Evolutionary conservation across 2,797 vertebrate genomes (phyloP), one percentile per base, ranked within the genome.

Genomic region (Malurus leucopterus): DNA sequence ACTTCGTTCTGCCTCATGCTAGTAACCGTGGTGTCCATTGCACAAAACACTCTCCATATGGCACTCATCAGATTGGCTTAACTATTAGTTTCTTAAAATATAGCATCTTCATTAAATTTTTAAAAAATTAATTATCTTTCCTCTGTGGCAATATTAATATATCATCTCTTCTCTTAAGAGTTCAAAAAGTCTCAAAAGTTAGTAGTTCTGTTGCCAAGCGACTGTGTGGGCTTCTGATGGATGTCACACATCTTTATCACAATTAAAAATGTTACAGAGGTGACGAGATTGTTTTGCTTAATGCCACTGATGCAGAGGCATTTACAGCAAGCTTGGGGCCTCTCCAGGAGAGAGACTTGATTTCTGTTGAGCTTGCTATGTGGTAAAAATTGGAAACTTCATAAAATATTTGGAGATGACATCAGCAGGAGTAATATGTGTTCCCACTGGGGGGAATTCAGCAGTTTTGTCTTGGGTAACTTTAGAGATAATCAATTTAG

Each of bases 11-110:
- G 62, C 86, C 77, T 93, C 72, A 54, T 94, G 93, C 80, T 92
- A 87, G 64, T 85, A 93, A 76, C 62, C 1, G 90, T 91, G 87
- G 74, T 92, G 80, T 87, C 79, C 81, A 72, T 95, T 94, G 90
- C 88, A 95, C 59, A 93, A 73, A 90, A 95, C 24, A 63, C 72
- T 94, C 93, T 96, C 95, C 87, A 96, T 95, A 96, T 96, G 89
- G 95, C 95, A 96, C 93, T 94, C 92, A 96, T 96, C 95, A 96
- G 89, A 94, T 84, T 89, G 92, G 68, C 83, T 96, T 93, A 80
- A 59, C 83, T 95, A 94, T 94, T 89, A 94, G 80, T 95, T 90
- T 91, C 95, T 95, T 95, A 95, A 97, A 96, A 96, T 96, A 95
- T 40, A 95, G 8, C 82, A 70, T 96, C 87, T 90, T 95, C 94